phyloP scores from a whole-genome alignment of 92 coral and sea anemone species.

The Umimayanthus chanpuru region DNA sequence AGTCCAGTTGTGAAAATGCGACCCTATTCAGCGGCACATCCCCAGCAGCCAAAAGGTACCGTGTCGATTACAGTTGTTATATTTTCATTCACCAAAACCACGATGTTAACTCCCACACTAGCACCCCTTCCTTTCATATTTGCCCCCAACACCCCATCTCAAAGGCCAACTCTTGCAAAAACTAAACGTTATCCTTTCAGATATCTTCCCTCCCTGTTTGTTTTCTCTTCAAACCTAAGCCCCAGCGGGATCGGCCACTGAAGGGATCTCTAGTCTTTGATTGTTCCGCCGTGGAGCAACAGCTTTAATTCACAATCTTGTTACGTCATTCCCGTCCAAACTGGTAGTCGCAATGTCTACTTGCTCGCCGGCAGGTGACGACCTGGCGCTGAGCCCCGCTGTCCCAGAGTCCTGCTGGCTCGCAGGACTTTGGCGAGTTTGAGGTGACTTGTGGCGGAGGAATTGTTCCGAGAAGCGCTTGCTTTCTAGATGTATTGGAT shows the following conservation, averaged over 20 bases:
- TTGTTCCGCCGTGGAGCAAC: neutral
- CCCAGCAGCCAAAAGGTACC: too few species aligned
- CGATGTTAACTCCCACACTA: too few species aligned
- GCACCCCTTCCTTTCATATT: too few species aligned
- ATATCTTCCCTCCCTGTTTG: too few species aligned
- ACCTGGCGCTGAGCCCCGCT: slow-evolving; percentile 30
- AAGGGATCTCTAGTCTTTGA: neutral
- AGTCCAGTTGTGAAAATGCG: too few species aligned
- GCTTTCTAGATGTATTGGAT: slow-evolving; percentile 38
- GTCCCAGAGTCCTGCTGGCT: slow-evolving; percentile 27
- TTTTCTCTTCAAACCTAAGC: too few species aligned
- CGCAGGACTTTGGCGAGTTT: neutral
- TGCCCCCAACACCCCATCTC: too few species aligned
- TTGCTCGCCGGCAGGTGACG: slow-evolving; percentile 6
- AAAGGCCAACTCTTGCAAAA: too few species aligned
- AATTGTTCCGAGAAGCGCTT: neutral
- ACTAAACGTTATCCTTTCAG: neutral
- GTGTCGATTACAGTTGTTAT: too few species aligned
- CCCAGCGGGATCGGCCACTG: neutral
- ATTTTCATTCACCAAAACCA: too few species aligned
- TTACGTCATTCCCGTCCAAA: neutral
- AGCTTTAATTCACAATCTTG: neutral
- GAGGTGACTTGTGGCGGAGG: neutral
- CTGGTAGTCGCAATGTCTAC: neutral
- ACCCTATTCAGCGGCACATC: too few species aligned